phyloP scores from a whole-genome alignment of 1,140 invertebrate species.

The Pseudomyrmex concolor region DNA sequence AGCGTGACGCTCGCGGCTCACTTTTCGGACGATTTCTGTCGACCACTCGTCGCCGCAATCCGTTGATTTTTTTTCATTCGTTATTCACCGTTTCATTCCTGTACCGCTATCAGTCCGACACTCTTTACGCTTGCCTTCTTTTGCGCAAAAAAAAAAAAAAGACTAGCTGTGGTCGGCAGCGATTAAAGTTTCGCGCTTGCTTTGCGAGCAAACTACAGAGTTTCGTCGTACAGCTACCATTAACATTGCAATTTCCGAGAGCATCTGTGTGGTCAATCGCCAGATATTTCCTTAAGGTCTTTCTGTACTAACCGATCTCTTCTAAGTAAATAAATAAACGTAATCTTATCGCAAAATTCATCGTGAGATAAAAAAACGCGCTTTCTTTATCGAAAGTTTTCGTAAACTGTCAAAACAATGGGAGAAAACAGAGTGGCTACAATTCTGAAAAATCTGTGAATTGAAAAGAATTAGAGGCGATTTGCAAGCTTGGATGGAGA shows the following conservation, averaged over 20 bases:
- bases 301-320: neutral
- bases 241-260: neutral
- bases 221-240: neutral
- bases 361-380: neutral
- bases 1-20: constrained; percentile 76
- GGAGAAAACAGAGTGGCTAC: neutral
- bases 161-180: neutral
- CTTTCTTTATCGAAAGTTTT: neutral
- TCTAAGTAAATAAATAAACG: neutral
- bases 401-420: too few relatives aligned
- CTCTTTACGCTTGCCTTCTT: constrained; percentile 11
- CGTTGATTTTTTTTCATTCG: constrained; percentile 27
- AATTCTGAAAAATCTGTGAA: constrained; percentile 28
- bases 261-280: too few relatives aligned
- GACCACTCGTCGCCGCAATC: constrained; percentile 17
- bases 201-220: constrained; percentile 3
- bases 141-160: constrained; percentile 31
- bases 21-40: constrained; percentile 62
- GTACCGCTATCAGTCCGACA: constrained; percentile 1
- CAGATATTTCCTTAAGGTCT: neutral
- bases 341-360: neutral
- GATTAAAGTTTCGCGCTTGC: constrained; percentile 14
- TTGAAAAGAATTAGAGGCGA: constrained; percentile 27
- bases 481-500: constrained; percentile 8
- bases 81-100: constrained; percentile 27